Conservation (phyloP, 2,797 vertebrate species). For the Muscicapa comitata region DNA sequence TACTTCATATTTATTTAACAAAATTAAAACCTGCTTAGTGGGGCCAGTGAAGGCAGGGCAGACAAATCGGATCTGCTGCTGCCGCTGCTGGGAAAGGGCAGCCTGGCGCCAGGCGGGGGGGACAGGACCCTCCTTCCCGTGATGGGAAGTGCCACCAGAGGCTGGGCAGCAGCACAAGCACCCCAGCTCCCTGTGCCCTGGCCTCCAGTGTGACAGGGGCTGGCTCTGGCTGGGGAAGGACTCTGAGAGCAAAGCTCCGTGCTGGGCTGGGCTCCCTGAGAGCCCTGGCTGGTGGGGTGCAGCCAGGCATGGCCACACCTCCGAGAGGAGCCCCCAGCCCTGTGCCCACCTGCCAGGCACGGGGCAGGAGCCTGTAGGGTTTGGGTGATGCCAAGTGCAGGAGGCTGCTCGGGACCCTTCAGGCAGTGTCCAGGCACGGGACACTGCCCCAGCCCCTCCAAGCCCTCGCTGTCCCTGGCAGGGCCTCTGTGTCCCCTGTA, state of each 20-base stretch:
- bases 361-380: background rate
- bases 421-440: background rate
- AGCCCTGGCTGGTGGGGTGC: fast-evolving
- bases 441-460: fast-evolving
- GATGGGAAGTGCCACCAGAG: fast-evolving
- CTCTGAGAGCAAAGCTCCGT: fast-evolving
- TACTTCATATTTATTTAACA: constrained; percentile 50
- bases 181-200: background rate
- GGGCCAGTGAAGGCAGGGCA: background rate
- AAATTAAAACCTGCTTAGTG: constrained; percentile 50
- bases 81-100: background rate
- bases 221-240: background rate
- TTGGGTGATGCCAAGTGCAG: background rate
- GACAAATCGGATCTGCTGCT: constrained; percentile 11
- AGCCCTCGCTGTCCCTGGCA: background rate
- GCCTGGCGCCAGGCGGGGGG: background rate
- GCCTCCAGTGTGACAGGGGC: background rate
- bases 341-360: fast-evolving
- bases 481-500: background rate
- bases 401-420: background rate
- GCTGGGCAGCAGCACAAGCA: background rate
- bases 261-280: background rate
- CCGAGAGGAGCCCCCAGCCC: fast-evolving
- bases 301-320: background rate
- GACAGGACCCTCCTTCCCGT: fast-evolving